Conservation (phyloP, 2,888 invertebrate species). For the Cephus rjabovi region DNA sequence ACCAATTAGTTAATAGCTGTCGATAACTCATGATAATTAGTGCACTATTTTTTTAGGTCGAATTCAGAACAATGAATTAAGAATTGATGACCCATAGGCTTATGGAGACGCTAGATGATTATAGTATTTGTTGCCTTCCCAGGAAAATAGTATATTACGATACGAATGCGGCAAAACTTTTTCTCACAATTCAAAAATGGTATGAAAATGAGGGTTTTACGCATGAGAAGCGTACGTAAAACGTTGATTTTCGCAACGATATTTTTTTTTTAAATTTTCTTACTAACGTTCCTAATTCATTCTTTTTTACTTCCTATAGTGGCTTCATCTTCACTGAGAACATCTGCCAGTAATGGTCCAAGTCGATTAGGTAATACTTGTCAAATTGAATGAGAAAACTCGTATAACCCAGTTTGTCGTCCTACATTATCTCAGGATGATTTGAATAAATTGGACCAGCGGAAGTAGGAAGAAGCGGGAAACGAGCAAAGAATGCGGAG, state of each 20-base stretch:
- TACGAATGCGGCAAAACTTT: too few relatives aligned
- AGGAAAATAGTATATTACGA: not conserved
- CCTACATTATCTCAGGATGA: not conserved
- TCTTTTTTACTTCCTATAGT: not conserved
- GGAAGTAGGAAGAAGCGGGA: not conserved
- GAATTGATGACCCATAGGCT: not conserved
- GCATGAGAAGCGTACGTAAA: too few relatives aligned
- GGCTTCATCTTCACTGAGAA: not conserved
- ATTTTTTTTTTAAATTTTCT: too few relatives aligned
- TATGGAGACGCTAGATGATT: conserved; percentile 1
- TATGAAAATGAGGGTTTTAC: too few relatives aligned
- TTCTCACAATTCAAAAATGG: too few relatives aligned
- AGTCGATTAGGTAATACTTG: not conserved
- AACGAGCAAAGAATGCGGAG: too few relatives aligned
- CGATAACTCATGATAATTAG: not conserved
- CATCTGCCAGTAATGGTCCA: not conserved
- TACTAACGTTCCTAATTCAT: not conserved
- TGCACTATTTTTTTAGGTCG: not conserved
- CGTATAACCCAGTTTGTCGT: not conserved
- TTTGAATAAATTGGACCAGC: not conserved
- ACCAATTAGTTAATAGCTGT: not conserved
- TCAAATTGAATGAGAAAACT: not conserved
- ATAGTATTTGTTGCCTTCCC: not conserved
- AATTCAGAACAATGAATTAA: not conserved
- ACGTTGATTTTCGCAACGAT: too few relatives aligned